phyloP scores from a whole-genome alignment of 2,113 vertebrate genomes.

The Cryptotis parvus region DNA sequence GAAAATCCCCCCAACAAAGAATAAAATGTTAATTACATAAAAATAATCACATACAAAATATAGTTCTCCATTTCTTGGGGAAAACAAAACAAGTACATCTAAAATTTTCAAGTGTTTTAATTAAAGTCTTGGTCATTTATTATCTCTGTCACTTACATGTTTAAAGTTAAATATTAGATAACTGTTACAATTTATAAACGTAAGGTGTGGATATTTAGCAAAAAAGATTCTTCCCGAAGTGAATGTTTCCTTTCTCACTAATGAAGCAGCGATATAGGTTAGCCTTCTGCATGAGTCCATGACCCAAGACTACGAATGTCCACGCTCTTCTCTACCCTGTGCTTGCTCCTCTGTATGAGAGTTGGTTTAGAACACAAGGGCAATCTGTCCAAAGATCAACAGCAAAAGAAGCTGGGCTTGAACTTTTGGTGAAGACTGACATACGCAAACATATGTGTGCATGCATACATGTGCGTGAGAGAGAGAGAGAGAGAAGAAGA shows the following conservation, averaged over 20 bases:
- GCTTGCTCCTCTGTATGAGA: constrained; percentile 60
- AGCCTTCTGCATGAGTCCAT: constrained; percentile 75
- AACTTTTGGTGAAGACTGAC: constrained; percentile 95
- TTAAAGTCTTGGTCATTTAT: constrained; percentile 82
- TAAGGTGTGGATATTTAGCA: constrained; percentile 75
- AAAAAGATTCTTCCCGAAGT: constrained; percentile 64
- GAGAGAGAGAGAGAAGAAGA: too few species aligned
- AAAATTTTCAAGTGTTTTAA: constrained; percentile 87
- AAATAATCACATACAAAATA: constrained; percentile 89
- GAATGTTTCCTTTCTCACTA: constrained; percentile 67
- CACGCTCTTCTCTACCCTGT: constrained; percentile 41
- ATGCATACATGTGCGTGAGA: too few species aligned
- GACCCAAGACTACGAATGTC: constrained; percentile 43
- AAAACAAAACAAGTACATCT: constrained; percentile 82
- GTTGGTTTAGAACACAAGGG: constrained; percentile 74
- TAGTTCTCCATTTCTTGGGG: constrained; percentile 83
- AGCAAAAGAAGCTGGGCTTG: constrained; percentile 91
- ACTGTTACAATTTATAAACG: constrained; percentile 76
- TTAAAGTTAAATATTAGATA: constrained; percentile 80
- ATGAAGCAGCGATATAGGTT: constrained; percentile 81
- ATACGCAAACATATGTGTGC: too few species aligned
- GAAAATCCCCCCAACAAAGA: constrained; percentile 83
- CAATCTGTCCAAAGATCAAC: constrained; percentile 86
- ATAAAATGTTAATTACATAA: constrained; percentile 86
- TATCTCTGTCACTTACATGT: constrained; percentile 83